These are phyloP conservation scores for Rallus limicola DNA, from an alignment of 2,113 vertebrate genomes.

Conservation along the genomic window DNA sequence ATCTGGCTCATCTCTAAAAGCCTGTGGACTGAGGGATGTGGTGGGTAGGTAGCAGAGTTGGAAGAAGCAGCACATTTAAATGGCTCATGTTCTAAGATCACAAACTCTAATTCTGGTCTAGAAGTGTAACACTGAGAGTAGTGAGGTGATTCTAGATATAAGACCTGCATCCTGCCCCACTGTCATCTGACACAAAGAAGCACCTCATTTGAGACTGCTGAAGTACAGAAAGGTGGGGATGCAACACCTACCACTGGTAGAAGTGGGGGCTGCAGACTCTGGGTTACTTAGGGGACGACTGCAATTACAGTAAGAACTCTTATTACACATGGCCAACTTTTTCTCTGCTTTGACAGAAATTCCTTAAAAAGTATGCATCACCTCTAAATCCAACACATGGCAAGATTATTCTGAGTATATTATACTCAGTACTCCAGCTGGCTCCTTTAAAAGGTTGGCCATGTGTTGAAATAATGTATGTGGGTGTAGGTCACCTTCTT, in stretches of 20 bases:
- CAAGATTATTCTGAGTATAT: neutral
- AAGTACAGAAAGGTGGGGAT: neutral
- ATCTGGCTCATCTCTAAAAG: neutral
- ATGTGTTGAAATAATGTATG: neutral
- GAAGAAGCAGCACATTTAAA: neutral
- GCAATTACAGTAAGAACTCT: neutral
- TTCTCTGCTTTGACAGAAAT: neutral
- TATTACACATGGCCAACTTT: neutral
- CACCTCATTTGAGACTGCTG: neutral
- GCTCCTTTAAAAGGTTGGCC: neutral
- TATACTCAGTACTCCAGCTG: neutral
- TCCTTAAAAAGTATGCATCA: neutral
- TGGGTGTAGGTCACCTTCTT: neutral
- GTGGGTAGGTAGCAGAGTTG: neutral
- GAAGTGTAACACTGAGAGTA: neutral
- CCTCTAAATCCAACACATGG: neutral
- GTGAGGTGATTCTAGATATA: neutral
- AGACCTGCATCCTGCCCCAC: neutral
- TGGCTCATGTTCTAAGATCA: neutral
- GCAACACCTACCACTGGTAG: accelerated
- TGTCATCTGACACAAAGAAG: neutral
- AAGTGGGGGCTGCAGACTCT: neutral
- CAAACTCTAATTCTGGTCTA: neutral
- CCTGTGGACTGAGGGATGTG: neutral
- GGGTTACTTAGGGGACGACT: neutral